Conservation (phyloP, 2,888 invertebrate genomes). For the Tridacna crocea region DNA sequence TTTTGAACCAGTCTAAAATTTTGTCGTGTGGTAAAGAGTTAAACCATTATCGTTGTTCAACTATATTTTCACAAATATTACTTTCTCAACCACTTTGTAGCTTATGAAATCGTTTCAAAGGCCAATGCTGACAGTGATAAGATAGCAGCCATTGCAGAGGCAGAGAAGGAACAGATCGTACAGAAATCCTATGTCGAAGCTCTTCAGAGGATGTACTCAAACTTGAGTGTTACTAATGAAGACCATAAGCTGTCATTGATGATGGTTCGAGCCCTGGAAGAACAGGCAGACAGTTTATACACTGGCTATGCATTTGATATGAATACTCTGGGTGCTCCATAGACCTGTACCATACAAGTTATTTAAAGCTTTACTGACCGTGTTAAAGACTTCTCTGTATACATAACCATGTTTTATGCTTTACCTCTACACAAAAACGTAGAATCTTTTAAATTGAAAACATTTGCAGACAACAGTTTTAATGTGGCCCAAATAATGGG, state of each 20-base stretch:
- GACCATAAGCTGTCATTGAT: conserved; percentile 69
- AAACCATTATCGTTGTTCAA: too few species aligned
- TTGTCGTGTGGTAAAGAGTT: too few species aligned
- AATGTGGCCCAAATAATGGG: too few species aligned
- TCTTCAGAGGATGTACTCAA: conserved; percentile 51
- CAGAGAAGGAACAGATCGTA: conserved; percentile 57
- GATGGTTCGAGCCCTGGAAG: conserved; percentile 66
- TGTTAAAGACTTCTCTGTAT: too few species aligned
- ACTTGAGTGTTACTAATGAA: conserved; percentile 65
- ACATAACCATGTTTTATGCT: too few species aligned
- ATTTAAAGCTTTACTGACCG: too few species aligned
- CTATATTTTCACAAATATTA: too few species aligned
- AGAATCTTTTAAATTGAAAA: too few species aligned
- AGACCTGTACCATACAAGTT: too few species aligned
- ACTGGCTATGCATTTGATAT: conserved; percentile 51
- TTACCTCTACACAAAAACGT: too few species aligned
- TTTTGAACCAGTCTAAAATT: too few species aligned
- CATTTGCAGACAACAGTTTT: too few species aligned
- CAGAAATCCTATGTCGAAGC: conserved; percentile 60
- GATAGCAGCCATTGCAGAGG: conserved; percentile 57
- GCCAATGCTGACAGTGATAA: conserved; percentile 54
- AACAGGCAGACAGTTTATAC: conserved; percentile 64
- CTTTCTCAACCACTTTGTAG: conserved; percentile 54
- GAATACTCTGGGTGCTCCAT: conserved; percentile 28
- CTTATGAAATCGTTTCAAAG: conserved; percentile 58